Evolutionary conservation across 1,140 invertebrate species (phyloP).

Genomic region (Papilio helenus): DNA sequence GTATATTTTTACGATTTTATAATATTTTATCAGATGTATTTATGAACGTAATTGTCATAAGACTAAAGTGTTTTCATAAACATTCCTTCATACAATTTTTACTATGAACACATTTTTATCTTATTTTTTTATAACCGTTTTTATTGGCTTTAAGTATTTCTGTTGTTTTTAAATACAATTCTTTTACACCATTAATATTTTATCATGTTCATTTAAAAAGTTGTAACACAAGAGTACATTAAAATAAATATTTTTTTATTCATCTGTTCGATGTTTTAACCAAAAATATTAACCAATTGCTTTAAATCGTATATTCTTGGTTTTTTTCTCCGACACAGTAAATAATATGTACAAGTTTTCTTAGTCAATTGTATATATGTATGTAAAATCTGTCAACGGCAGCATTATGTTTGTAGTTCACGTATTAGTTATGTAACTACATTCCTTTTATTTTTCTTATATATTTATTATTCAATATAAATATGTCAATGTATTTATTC

Average conservation of each 20-base stretch:
- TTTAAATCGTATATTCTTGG: not conserved
- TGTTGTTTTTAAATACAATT: too few species aligned
- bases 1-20: slow-evolving; percentile 7
- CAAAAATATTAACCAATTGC: not conserved
- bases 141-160: too few species aligned
- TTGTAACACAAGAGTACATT: too few species aligned
- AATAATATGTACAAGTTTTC: not conserved
- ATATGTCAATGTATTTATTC: not conserved
- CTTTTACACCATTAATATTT: too few species aligned
- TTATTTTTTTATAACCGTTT: too few species aligned
- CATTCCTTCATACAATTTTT: slow-evolving; percentile 19
- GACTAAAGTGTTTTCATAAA: not conserved
- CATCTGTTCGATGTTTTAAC: not conserved
- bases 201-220: too few species aligned
- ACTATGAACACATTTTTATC: too few species aligned
- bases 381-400: not conserved
- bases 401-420: not conserved
- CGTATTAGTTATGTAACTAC: not conserved
- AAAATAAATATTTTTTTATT: not conserved
- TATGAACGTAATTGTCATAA: not conserved
- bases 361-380: not conserved
- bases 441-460: not conserved
- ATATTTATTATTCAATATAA: not conserved
- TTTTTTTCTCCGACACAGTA: not conserved
- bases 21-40: not conserved